Evolutionary conservation across 2,797 vertebrate genomes (phyloP), one percentile per base, ranked within the genome.

Genomic region (Oryzias dopingdopingensis): DNA sequence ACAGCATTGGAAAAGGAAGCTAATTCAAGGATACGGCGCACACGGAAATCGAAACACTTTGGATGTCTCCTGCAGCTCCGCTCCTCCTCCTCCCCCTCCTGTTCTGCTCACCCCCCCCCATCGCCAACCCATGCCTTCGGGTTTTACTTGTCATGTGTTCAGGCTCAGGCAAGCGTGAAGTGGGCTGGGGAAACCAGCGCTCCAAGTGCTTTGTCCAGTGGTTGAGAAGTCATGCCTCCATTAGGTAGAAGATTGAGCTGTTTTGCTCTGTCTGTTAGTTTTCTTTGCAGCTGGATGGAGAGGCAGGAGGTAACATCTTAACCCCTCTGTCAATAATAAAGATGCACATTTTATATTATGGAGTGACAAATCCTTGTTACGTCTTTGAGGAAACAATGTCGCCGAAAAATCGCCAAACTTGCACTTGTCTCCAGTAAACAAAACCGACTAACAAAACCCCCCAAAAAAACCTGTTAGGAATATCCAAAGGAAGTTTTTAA

Each of bases 141-240:
- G 77, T 82, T 84, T 76, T 70, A 72, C 80, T 86, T 71, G 74
- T 88, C 86, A 86, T 86, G 84, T 87, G 87, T 82, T 88, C 80
- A 79, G 76, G 79, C 77, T 88, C 84, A 84, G 85, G 79, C 72
- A 52, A 88, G 85, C 84, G 61, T 84, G 80, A 86, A 86, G 77
- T 29, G 14, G 74, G 56, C 63, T 51, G 64, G 63, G 69, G 73
- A 75, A 75, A 73, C 67, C 62, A 42, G 46, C 44, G 47, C 73
- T 80, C 56, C 82, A 56, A 86, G 77, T 73, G 80, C 77, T 84
- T 85, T 80, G 77, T 89, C 73, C 82, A 49, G 71, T 47, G 26
- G 65, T 77, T 63, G 61, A 70, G 64, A 76, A 80, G 62, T 72
- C 74, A 20, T 52, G 67, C 75, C 70, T 77, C 62, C 63, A 70